A percentile compares a stretch with the other conserved stretches of the same genome.
Conservation (phyloP, 2,888 invertebrate genomes). For the Metallyticus violacea region DNA sequence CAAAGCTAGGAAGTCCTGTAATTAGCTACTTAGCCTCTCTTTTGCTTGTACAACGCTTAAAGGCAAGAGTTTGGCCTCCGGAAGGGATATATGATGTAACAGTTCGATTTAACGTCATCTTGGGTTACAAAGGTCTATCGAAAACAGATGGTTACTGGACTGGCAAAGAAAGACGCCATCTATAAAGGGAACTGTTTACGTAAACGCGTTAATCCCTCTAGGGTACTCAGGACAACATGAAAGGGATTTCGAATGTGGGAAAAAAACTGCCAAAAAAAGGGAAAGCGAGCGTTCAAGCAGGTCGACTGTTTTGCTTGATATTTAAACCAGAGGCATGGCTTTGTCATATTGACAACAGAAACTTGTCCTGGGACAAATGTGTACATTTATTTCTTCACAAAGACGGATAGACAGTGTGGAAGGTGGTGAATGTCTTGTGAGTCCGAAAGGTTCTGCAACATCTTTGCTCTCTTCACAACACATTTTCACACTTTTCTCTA, state of each 20-base stretch:
- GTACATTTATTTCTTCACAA: background rate
- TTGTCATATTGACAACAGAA: background rate
- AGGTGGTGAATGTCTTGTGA: too few relatives aligned
- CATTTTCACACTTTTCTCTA: too few relatives aligned
- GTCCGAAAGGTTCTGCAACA: too few relatives aligned
- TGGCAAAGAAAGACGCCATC: background rate
- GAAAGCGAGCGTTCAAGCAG: too few relatives aligned
- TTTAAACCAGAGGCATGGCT: background rate
- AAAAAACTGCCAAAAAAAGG: background rate
- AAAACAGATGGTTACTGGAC: background rate
- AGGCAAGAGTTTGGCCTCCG: background rate
- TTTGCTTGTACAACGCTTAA: background rate
- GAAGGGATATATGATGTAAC: background rate
- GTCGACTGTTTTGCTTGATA: background rate
- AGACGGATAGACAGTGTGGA: too few relatives aligned
- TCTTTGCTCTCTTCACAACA: too few relatives aligned
- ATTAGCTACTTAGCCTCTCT: background rate
- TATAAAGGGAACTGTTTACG: background rate
- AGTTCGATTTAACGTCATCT: background rate
- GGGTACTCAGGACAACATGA: background rate
- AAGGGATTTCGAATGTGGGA: background rate
- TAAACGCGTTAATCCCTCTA: background rate
- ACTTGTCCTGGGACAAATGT: too few relatives aligned
- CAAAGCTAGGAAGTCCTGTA: background rate
- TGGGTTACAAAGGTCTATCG: background rate